Conservation (phyloP, 2,797 vertebrate genomes). For the Poecilia gillii region DNA sequence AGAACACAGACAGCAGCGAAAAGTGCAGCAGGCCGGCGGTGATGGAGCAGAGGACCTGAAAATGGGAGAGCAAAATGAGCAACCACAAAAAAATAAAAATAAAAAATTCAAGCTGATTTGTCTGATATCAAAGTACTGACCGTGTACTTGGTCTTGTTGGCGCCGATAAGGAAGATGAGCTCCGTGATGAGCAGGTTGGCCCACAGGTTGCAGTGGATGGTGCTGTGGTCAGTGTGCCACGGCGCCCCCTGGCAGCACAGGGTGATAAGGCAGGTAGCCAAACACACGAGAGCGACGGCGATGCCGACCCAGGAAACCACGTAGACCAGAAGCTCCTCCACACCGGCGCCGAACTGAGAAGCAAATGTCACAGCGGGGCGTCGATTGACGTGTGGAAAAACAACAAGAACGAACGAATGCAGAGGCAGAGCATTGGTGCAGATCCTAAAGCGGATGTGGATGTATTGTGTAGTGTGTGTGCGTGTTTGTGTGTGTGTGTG, state of each 20-base stretch:
- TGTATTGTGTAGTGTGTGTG: not conserved
- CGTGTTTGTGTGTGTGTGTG: not conserved
- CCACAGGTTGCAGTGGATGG: slow-evolving; percentile 95
- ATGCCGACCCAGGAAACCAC: slow-evolving; percentile 96
- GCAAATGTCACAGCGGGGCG: not conserved
- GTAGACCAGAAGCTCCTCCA: slow-evolving; percentile 88
- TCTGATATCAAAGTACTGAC: slow-evolving; percentile 68
- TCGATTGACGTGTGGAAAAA: slow-evolving; percentile 1
- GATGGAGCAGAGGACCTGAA: slow-evolving; percentile 89
- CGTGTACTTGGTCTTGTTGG: slow-evolving; percentile 91
- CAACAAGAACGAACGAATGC: not conserved
- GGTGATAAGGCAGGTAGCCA: slow-evolving; percentile 90
- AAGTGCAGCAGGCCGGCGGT: slow-evolving; percentile 92
- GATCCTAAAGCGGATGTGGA: not conserved
- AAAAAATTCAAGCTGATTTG: not conserved
- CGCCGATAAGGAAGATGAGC: slow-evolving; percentile 90
- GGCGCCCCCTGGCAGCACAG: slow-evolving; percentile 93
- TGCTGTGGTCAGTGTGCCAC: slow-evolving; percentile 90
- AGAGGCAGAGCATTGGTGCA: not conserved
- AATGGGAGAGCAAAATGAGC: not conserved
- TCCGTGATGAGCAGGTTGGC: slow-evolving; percentile 92
- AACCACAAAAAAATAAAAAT: not conserved
- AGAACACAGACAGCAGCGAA: slow-evolving; percentile 92
- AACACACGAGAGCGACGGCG: slow-evolving; percentile 91
- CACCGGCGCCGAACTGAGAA: slow-evolving; percentile 71